phyloP scores from a whole-genome alignment of 2,888 invertebrate genomes.

The Hoplodrina blanda region DNA sequence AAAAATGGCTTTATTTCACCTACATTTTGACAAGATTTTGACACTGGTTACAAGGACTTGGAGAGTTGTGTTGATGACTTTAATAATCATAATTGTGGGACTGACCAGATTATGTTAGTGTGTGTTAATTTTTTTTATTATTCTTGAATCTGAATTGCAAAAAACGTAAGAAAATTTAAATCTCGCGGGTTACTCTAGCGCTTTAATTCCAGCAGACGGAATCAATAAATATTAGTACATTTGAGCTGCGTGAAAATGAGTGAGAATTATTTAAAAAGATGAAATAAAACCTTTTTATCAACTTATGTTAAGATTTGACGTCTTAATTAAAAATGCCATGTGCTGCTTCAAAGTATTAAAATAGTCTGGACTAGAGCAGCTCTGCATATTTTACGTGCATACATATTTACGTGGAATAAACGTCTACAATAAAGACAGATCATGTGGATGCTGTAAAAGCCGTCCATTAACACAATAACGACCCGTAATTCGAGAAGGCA shows the following conservation, averaged over 20 bases:
- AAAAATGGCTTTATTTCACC: no score
- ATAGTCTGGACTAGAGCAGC: constrained; percentile 44
- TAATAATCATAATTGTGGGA: no score
- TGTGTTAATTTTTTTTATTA: no score
- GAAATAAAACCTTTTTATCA: not conserved
- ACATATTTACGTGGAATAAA: constrained; percentile 12
- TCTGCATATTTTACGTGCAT: constrained; percentile 19
- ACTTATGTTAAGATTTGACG: constrained; percentile 1
- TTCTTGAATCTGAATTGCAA: no score
- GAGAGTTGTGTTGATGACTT: no score
- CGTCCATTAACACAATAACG: constrained; percentile 13
- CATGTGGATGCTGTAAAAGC: constrained; percentile 39
- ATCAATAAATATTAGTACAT: constrained; percentile 20
- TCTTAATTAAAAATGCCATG: constrained; percentile 6
- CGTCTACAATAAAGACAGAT: constrained; percentile 8
- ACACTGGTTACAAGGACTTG: no score
- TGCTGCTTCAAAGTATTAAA: constrained; percentile 12
- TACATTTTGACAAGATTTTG: no score
- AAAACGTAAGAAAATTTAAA: no score
- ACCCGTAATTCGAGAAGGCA: not conserved
- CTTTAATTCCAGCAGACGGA: not conserved
- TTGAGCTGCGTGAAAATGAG: constrained; percentile 37
- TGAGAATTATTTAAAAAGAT: not conserved
- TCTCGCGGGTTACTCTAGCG: no score
- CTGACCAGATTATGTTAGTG: no score